Conservation (phyloP, 2,113 vertebrate genomes). For the Chinchilla lanigera region DNA sequence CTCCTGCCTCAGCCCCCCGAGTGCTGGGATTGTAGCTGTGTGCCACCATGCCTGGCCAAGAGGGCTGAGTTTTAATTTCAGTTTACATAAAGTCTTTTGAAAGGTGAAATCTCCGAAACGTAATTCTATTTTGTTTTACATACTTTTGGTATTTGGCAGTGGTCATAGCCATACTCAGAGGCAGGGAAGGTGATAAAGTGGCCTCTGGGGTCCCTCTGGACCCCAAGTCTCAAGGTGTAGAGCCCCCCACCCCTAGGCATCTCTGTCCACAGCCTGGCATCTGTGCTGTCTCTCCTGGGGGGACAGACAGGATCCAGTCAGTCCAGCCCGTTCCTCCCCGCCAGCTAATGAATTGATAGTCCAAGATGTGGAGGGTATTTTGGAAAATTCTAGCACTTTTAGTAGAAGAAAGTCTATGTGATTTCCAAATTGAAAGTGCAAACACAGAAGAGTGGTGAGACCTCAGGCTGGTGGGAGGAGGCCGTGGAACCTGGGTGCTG, state of each 20-base stretch:
- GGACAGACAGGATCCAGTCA: background rate
- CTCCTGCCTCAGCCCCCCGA: no score
- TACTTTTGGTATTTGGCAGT: background rate
- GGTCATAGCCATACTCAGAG: background rate
- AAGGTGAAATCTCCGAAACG: background rate
- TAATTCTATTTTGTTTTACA: background rate
- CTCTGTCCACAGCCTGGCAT: background rate
- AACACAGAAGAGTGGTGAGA: background rate
- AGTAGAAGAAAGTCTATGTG: background rate
- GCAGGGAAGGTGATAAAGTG: background rate
- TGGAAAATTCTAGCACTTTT: conserved; percentile 45
- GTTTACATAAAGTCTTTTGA: background rate
- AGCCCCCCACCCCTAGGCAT: background rate
- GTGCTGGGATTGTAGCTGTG: no score
- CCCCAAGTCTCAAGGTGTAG: background rate
- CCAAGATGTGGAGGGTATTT: background rate
- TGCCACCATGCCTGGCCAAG: background rate
- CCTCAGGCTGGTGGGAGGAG: background rate
- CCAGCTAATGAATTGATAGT: background rate
- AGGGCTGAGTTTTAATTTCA: conserved; percentile 1
- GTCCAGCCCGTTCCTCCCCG: background rate
- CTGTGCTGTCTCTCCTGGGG: background rate
- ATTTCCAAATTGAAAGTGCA: conserved; percentile 32
- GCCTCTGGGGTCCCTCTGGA: background rate
- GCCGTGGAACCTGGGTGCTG: background rate